Base-by-base conservation (phyloP, 2,888 invertebrate species). In the Calephelis perditalis region DNA sequence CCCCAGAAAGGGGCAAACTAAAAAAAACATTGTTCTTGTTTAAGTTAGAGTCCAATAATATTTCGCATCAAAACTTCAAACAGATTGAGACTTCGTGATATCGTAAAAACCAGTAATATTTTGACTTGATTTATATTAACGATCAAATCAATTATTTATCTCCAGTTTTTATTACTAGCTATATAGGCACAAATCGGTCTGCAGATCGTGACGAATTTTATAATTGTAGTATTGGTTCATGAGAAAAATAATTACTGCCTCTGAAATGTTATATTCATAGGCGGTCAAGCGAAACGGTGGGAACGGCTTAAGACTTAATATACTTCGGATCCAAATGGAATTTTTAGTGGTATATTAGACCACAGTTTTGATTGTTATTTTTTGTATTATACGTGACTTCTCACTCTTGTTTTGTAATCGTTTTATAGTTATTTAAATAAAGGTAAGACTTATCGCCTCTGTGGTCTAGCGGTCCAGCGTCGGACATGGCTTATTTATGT, bases 221-320 rank as follows among this genome's bases (percentile, higher is more conserved):
- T 81, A 86, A 86, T 86, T 81, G 82, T 81, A 80, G 81, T 87
- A 88, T 87, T 86, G 86, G 84, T 83, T 84, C 84, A 81, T 79
- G 77, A 82, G 79, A 79, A 78, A 84, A 84, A 87, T 86, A 86
- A 88, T 89, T 84, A 86, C 81, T 76, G 78, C 78, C 76, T 79
- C 78, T 74, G 72, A 72, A 82, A 81, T 74, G 78, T 77, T 79
- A 82, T 75, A 82, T 85, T 84, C 78, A 77, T 68, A 73, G 71
- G 76, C 86, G 77, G 74, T 84, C 81, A 76, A 84, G 82, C 89
- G 84, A 74, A 78, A 81, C 90, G 83, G 81, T 90, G 89, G 86
- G 90, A 90, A 90, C 83, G 74, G 81, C 82, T 83, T 65, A 73
- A 79, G 73, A 78, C 79, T 74, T 82, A 80, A 79, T 82, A 82